These are phyloP conservation scores for Hylaeus volcanicus DNA, from an alignment of 1,140 invertebrate species.

Conservation along the genomic window DNA sequence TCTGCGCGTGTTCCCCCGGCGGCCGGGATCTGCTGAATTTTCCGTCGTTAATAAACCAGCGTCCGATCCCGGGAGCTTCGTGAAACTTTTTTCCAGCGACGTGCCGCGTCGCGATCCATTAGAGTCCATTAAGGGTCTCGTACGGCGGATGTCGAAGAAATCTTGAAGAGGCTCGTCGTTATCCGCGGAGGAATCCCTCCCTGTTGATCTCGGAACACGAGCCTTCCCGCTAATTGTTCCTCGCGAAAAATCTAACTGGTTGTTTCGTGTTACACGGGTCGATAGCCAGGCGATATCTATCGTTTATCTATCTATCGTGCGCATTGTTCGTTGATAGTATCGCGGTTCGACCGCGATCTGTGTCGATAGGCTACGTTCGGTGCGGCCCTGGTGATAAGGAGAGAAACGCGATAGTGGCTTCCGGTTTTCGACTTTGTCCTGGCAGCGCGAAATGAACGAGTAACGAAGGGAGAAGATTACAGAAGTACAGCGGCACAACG, in stretches of 20 bases:
- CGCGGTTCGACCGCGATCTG: not conserved
- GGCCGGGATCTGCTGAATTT: too few relatives aligned
- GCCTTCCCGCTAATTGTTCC: too few relatives aligned
- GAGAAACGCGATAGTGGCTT: not conserved
- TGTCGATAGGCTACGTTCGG: too few relatives aligned
- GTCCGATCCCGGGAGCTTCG: not conserved
- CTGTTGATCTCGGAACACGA: too few relatives aligned
- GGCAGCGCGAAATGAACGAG: conserved; percentile 1
- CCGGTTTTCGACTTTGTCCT: conserved; percentile 4
- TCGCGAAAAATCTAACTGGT: too few relatives aligned
- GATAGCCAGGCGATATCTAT: too few relatives aligned
- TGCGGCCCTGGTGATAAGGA: too few relatives aligned
- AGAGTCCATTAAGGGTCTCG: conserved; percentile 11
- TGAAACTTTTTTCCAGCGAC: conserved; percentile 10
- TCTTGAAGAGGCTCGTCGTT: not conserved
- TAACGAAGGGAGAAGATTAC: conserved; percentile 49
- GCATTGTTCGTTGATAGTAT: not conserved
- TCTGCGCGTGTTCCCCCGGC: not conserved
- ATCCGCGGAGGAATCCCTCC: too few relatives aligned
- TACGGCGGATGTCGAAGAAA: not conserved
- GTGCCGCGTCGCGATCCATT: not conserved
- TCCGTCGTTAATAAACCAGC: not conserved
- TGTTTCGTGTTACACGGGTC: too few relatives aligned
- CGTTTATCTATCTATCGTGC: too few relatives aligned
- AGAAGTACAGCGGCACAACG: conserved; percentile 43